Evolutionary conservation across 92 coral and sea anemone genomes (phyloP), one percentile per base, ranked within the genome.

Genomic region (Parazoanthus darwini): DNA sequence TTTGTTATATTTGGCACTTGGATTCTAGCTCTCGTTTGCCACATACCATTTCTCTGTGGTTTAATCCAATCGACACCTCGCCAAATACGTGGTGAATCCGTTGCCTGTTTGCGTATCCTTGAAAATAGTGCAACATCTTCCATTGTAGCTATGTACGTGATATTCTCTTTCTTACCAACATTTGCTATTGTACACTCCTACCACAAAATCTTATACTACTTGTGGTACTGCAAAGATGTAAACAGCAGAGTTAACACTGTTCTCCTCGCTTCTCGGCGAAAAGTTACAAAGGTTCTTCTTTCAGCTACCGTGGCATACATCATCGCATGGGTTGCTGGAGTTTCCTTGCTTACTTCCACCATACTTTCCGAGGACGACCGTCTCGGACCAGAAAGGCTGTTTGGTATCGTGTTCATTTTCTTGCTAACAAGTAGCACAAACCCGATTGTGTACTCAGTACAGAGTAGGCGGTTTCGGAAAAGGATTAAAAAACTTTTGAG

Each of bases 401-500:
- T 76, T 11, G 44, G 80, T n/a, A 76, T 76, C 11, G 9, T 76
- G 80, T 38, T 76, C 6, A 7, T 76, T 18, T 76, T 36, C 46
- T 23, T 76, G 51, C 70, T 72, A 11, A 68, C 90, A 39, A 86
- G 92, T 73, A 80, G 86, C 36, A 85, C 78, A 4, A 79, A 86
- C 37, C 92, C 92, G 73, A n/a, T 90, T 20, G 92, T 86, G 68
- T 86, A 90, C 63, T 86, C 82, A n/a, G 33, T 90, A 20, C 90
- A 67, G 9, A 80, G 81, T 48, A 68, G 58, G 65, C 82, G 87
- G 0, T 90, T 90, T 59, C 44, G 90, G 36, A 23, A 72, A 80
- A 65, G 75, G 11, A 39, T 90, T 16, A 79, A 58, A 48, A 51
- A 86, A 35, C 71, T 90, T 42, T 54, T 86, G 8, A 70, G 44